Base-by-base conservation (phyloP, 2,888 invertebrate genomes). In the Eurois occulta region DNA sequence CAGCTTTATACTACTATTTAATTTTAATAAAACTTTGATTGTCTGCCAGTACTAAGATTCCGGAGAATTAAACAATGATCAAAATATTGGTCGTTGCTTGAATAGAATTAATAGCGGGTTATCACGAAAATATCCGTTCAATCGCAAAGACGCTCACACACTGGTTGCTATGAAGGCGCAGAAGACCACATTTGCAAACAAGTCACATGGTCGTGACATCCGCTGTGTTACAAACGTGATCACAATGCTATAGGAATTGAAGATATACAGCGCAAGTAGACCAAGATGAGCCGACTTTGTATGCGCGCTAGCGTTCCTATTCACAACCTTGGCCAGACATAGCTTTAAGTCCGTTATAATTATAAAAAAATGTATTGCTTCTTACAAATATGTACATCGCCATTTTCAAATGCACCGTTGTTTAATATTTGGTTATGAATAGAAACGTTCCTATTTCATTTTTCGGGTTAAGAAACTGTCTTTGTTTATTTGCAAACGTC, bases 191-290 rank as follows among this genome's bases (percentile, higher is more conserved):
- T 96, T 94, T 92, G 91, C 89, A 95, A 92, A 91, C 95, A 91
- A 92, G 93, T 94, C 95, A 95, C 95, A 96, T 90, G 91, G 88
- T 87, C 90, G 89, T 92, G 90, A 95, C 95, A 94, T 96, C 96
- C 96, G 96, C 91, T 93, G 92, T 90, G 91, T 91, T 91, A 89
- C 85, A 93, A 93, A 95, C 95, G 94, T 95, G 95, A 94, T 91
- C 91, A 91, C 90, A 92, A 94, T 94, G 89, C 90, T 88, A 90
- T 90, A 88, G 86, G 90, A 89, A 87, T 88, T 84, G 86, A 87
- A 89, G 87, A 88, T 90, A 88, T 90, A 91, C 90, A 89, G 88
- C 84, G 88, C 90, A 91, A 92, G 90, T 92, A 86, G 91, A 89
- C 89, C 90, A 89, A 92, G 88, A 91, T 90, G 87, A 84, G 75